phyloP scores from a whole-genome alignment of 37 sponge, comb jelly and placozoan species.

The Amphimedon queenslandica region DNA sequence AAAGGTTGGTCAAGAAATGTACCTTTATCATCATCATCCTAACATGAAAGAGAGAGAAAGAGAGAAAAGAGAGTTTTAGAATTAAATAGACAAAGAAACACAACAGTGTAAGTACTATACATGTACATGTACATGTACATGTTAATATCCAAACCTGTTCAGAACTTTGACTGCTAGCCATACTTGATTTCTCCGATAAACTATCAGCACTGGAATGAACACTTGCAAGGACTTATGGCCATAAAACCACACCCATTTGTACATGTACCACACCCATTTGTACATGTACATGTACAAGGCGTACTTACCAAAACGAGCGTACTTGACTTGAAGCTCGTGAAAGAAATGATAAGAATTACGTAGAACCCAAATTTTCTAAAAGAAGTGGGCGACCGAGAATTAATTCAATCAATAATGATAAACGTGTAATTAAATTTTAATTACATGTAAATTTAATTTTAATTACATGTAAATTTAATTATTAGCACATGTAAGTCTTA shows the following conservation, averaged over 20 bases:
- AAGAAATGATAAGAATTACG: conserved; percentile 64
- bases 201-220: conserved; percentile 66
- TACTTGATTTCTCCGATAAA: conserved; percentile 46
- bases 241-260: too few relatives aligned
- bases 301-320: conserved; percentile 64
- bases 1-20: conserved; percentile 75
- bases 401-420: neutral
- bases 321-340: conserved; percentile 67
- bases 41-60: neutral
- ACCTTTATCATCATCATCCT: conserved; percentile 46
- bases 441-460: too few relatives aligned
- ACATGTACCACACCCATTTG: too few relatives aligned
- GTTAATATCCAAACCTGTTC: neutral
- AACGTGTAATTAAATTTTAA: too few relatives aligned
- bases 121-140: too few relatives aligned
- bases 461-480: too few relatives aligned
- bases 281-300: too few relatives aligned
- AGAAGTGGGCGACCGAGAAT: neutral
- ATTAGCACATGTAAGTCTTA: too few relatives aligned
- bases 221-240: conserved; percentile 11
- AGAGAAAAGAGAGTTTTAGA: neutral
- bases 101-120: neutral
- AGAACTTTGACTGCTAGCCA: conserved; percentile 19
- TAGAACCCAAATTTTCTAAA: conserved; percentile 82
- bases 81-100: neutral